Conservation (phyloP, 2,113 vertebrate species). For the Podarcis raffonei region DNA sequence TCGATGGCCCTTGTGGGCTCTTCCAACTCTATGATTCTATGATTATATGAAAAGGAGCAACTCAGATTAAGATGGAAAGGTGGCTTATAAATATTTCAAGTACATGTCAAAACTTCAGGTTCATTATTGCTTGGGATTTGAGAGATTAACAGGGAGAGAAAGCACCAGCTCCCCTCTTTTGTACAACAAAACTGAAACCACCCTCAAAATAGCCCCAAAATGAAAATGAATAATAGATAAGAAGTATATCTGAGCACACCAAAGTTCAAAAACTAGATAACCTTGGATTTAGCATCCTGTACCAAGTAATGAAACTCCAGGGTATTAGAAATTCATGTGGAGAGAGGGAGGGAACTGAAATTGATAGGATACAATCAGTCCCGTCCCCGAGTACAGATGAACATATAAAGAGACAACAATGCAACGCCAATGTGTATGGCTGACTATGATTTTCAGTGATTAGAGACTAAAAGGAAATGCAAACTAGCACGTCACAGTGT, state of each 20-base stretch:
- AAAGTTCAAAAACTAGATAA: conserved; percentile 67
- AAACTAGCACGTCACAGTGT: conserved; percentile 50
- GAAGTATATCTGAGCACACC: conserved; percentile 56
- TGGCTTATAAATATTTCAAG: neutral
- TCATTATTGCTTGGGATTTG: neutral
- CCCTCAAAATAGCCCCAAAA: conserved; percentile 21
- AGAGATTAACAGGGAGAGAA: neutral
- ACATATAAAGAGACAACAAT: conserved; percentile 69
- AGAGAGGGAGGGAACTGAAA: conserved; percentile 60
- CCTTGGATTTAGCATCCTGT: conserved; percentile 66
- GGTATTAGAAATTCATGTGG: conserved; percentile 63
- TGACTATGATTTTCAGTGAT: conserved; percentile 72
- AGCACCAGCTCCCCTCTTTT: neutral
- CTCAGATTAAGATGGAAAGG: neutral
- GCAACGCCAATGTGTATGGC: conserved; percentile 66
- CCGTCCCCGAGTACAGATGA: conserved; percentile 66
- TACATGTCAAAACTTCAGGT: neutral
- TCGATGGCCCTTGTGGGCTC: no score
- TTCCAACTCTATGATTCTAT: no score
- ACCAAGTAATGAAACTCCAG: conserved; percentile 68
- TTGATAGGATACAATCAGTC: conserved; percentile 54
- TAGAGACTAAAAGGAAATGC: conserved; percentile 71
- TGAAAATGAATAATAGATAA: conserved; percentile 62
- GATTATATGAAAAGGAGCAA: no score
- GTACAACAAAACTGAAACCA: neutral